These are phyloP conservation scores for Uloborus plumipes DNA, from an alignment of 2,888 invertebrate genomes.

Conservation along the genomic window DNA sequence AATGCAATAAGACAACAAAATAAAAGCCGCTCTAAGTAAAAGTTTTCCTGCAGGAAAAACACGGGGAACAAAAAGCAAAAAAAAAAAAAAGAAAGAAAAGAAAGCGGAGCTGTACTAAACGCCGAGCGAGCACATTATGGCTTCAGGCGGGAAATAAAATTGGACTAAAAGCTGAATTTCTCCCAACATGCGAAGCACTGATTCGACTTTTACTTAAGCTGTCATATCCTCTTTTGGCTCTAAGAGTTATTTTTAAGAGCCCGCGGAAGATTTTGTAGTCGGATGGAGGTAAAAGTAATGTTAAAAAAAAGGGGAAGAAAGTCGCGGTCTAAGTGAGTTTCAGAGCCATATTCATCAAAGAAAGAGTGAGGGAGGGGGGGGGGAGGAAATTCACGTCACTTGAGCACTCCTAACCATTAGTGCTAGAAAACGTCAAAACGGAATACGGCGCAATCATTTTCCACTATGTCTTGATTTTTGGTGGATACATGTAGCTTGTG, in stretches of 20 bases:
- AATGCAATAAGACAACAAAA: no score
- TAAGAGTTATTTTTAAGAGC: constrained; percentile 30
- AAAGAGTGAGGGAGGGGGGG: background rate
- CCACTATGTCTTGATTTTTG: no score
- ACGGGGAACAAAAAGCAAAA: no score
- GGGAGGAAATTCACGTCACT: background rate
- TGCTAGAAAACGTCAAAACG: constrained; percentile 13
- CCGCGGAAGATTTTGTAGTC: background rate
- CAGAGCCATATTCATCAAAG: constrained; percentile 18
- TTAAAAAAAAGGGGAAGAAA: constrained; percentile 10
- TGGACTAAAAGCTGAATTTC: no score
- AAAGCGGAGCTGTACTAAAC: no score
- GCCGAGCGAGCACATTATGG: no score
- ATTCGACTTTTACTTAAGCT: constrained; percentile 40
- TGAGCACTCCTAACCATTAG: background rate
- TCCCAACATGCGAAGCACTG: background rate
- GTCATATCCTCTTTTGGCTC: constrained; percentile 34
- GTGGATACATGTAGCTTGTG: no score
- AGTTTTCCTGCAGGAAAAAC: no score
- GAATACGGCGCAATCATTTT: no score
- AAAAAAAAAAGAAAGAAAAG: no score
- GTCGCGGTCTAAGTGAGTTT: background rate
- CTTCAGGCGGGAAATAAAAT: background rate
- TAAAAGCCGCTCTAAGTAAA: no score
- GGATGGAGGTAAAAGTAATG: constrained; percentile 1